Base-by-base conservation (phyloP, 2,888 invertebrate species). In the Rhaphigaster nebulosa region DNA sequence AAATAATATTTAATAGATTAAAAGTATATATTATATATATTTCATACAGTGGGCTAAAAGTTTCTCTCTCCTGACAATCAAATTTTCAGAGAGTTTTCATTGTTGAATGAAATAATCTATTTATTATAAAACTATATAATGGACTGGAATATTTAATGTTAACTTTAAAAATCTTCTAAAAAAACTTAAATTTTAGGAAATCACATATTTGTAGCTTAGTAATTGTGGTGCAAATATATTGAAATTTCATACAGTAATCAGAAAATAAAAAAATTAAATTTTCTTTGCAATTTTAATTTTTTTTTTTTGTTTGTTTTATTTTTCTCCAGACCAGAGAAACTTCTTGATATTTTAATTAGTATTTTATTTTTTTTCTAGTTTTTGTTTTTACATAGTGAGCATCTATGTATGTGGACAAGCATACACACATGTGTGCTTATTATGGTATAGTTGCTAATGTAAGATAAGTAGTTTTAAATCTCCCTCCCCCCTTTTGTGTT, bases 11-110 rank as follows among this genome's bases (percentile, higher is more conserved):
- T 87, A 89, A n/a, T 89, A 89, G 84, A 34, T 50, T 65, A 89
- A 76, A 89, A 76, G 65, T 76, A 89, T 41, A 70, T 89, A 84
- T 45, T n/a, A 45, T 84, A 89, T 89, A 89, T 89, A 76, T 89
- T 89, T 89, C 70, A 34, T 89, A 89, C 76, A 76, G 70, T 76
- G 50, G 89, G 70, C 89, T 89, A 76, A 84, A 50, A 70, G 89
- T 89, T 50, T 89, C 89, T 89, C 89, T 89, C 89, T 89, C 89
- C 89, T 89, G 89, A 89, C 89, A 89, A 89, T 89, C 89, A 89
- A 89, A 89, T 89, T 76, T 76, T 89, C 89, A 89, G 89, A 89
- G 89, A 89, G 89, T 89, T 60, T 89, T 89, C 76, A 45, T 89
- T 50, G 23, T 89, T 76, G 76, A 45, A 70, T 50, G 76, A 89